Conservation (phyloP, 2,113 vertebrate species). For the Corythaixoides concolor region DNA sequence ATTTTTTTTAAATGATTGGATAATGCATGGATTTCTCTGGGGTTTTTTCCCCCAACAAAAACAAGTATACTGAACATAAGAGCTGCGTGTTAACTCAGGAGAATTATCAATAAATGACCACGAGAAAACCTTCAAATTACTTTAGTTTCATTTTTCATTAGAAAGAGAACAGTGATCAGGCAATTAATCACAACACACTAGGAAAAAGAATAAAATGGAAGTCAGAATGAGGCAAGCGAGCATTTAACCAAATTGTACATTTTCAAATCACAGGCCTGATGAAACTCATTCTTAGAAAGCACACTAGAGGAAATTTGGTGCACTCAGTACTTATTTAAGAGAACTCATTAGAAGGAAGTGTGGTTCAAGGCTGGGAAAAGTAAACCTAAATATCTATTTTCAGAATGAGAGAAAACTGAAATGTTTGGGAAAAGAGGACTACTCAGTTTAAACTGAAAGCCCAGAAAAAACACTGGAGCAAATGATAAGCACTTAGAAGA, state of each 20-base stretch:
- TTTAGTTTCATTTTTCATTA: not conserved
- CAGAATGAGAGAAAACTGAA: not conserved
- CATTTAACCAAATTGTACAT: not conserved
- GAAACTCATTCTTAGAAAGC: not conserved
- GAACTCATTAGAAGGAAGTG: not conserved
- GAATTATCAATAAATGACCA: not conserved
- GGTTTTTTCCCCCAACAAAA: not conserved
- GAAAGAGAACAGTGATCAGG: not conserved
- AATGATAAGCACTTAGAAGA: not conserved
- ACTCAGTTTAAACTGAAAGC: not conserved
- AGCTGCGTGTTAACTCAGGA: not conserved
- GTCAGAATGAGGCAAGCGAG: not conserved
- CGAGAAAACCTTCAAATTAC: not conserved
- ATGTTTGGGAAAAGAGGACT: not conserved
- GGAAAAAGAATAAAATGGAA: not conserved
- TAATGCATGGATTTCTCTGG: not conserved
- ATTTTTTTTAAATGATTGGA: not conserved
- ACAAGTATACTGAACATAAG: not conserved
- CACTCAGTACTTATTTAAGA: not conserved
- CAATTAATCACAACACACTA: not conserved
- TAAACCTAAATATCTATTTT: not conserved
- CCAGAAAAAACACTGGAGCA: not conserved
- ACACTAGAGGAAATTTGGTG: not conserved
- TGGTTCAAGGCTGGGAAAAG: not conserved
- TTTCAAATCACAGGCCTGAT: not conserved